Conservation (phyloP, 1,140 invertebrate species). For the Drosophila miranda region DNA sequence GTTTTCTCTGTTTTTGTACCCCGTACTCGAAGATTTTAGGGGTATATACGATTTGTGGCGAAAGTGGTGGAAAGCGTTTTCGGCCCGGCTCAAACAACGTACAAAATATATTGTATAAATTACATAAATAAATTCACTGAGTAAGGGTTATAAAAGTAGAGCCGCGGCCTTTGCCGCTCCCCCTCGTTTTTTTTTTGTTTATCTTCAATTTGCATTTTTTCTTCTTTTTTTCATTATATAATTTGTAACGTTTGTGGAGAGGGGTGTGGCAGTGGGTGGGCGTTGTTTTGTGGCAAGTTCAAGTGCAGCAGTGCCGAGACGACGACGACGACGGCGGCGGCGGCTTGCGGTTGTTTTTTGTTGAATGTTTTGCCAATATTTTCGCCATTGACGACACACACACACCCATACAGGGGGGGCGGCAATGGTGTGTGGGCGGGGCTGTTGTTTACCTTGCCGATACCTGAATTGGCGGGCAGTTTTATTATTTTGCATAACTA, state of each 20-base stretch:
- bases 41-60: too few relatives aligned
- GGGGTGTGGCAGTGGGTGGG: conserved; percentile 29
- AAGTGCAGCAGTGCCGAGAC: conserved; percentile 52
- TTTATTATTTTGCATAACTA: conserved; percentile 61
- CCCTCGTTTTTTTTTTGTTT: conserved; percentile 11
- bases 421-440: too few relatives aligned
- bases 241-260: conserved; percentile 38
- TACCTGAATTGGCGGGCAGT: conserved; percentile 33
- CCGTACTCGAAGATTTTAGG: too few relatives aligned
- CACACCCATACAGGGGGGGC: background rate
- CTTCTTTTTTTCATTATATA: conserved; percentile 64
- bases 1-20: conserved; percentile 22
- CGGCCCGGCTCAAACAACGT: too few relatives aligned
- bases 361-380: conserved; percentile 77
- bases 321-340: conserved; percentile 1
- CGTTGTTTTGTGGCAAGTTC: conserved; percentile 70
- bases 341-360: conserved; percentile 43
- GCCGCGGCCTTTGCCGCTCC: too few relatives aligned
- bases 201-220: conserved; percentile 10
- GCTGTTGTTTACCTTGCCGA: conserved; percentile 49
- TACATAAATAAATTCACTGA: too few relatives aligned
- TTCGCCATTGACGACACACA: conserved; percentile 67
- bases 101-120: too few relatives aligned
- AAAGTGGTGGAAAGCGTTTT: too few relatives aligned
- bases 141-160: too few relatives aligned